Evolutionary conservation across 1,140 invertebrate species (phyloP).

Genomic region (Hypothenemus hampei): DNA sequence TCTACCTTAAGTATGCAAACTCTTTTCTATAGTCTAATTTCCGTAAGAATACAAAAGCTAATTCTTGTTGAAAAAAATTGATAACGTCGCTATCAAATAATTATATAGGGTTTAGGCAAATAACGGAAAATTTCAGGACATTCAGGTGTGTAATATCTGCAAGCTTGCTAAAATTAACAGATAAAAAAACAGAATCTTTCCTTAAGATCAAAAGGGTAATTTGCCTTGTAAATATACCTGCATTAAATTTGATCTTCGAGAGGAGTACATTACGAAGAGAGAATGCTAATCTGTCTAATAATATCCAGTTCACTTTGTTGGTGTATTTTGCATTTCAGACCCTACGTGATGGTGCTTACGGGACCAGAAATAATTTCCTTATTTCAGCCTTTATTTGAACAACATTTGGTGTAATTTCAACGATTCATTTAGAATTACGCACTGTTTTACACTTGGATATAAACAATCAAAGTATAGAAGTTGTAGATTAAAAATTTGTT

Average conservation of each 20-base stretch:
- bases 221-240: slow-evolving; percentile 9
- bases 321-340: slow-evolving; percentile 18
- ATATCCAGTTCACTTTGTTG: slow-evolving; percentile 17
- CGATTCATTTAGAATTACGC: slow-evolving; percentile 17
- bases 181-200: not conserved
- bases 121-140: too few species aligned
- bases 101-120: too few species aligned
- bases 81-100: too few species aligned
- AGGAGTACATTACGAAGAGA: slow-evolving; percentile 14
- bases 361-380: slow-evolving; percentile 10
- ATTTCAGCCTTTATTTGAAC: slow-evolving; percentile 16
- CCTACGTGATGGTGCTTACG: slow-evolving; percentile 14
- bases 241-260: slow-evolving; percentile 10
- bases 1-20: too few species aligned
- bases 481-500: too few species aligned
- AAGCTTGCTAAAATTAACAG: too few species aligned
- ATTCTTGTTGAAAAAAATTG: too few species aligned
- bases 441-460: too few species aligned
- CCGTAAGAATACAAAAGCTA: too few species aligned
- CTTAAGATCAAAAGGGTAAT: not conserved
- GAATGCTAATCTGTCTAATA: slow-evolving; percentile 16
- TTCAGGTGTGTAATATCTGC: too few species aligned
- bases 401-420: slow-evolving; percentile 3
- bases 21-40: too few species aligned
- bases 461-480: too few species aligned